These are phyloP conservation scores for Donacobius atricapilla DNA, from an alignment of 2,113 vertebrate species.

Conservation along the genomic window DNA sequence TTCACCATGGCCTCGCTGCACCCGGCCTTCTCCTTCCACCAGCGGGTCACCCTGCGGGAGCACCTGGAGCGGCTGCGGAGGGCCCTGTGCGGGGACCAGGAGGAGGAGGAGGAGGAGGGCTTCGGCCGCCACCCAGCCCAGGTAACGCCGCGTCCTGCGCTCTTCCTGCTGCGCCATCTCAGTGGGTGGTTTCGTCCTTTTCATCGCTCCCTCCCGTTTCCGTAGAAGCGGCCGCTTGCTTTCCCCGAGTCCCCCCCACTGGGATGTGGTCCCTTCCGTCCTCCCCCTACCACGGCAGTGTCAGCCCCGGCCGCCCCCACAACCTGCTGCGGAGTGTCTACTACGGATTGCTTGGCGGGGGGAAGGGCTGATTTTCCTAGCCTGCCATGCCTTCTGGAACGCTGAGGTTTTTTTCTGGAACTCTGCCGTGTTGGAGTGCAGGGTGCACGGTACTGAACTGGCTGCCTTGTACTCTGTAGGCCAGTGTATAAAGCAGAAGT, in stretches of 20 bases:
- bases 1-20: slow-evolving; percentile 95
- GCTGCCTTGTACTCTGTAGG: accelerated
- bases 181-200: neutral
- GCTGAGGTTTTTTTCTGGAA: neutral
- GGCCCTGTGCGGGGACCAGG: slow-evolving; percentile 62
- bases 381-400: neutral
- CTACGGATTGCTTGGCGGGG: neutral
- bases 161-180: neutral
- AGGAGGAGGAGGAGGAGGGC: slow-evolving; percentile 20
- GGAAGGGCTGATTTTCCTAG: neutral
- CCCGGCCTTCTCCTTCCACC: slow-evolving; percentile 95
- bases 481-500: neutral
- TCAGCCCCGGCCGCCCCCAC: neutral
- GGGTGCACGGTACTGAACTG: neutral
- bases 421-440: neutral
- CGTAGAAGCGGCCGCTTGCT: neutral
- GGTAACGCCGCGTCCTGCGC: slow-evolving; percentile 31
- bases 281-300: neutral
- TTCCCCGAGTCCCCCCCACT: neutral
- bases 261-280: neutral
- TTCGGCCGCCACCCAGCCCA: slow-evolving; percentile 46
- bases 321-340: neutral
- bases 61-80: slow-evolving; percentile 84
- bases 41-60: slow-evolving; percentile 85
- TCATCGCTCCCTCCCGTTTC: neutral